Evolutionary conservation across 1,140 invertebrate genomes (phyloP).

Genomic region (Neuroterus valhalla): DNA sequence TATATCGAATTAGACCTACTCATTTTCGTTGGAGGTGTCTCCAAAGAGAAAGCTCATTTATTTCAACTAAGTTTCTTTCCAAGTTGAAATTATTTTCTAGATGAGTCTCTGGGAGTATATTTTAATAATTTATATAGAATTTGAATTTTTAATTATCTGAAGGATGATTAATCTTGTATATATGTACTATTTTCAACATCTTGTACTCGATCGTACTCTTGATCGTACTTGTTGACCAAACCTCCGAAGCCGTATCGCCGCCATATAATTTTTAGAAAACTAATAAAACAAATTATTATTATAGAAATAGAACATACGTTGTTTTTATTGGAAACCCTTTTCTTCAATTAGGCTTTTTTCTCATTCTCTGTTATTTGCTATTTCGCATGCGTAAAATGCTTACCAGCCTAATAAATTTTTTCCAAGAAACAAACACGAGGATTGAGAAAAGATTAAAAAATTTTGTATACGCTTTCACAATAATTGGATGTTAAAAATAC

Average conservation of each 20-base stretch:
- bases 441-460: too few relatives aligned
- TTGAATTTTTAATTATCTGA: too few relatives aligned
- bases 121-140: neutral
- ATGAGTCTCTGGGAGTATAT: too few relatives aligned
- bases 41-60: neutral
- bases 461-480: too few relatives aligned
- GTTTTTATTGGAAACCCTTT: neutral
- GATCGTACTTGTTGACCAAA: constrained; percentile 26
- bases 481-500: too few relatives aligned
- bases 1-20: too few relatives aligned
- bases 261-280: constrained; percentile 63
- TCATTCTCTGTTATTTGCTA: neutral
- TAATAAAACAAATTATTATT: constrained; percentile 63
- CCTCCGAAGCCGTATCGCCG: constrained; percentile 53
- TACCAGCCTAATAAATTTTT: too few relatives aligned
- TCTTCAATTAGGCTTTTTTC: neutral
- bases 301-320: constrained; percentile 42
- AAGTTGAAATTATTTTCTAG: neutral
- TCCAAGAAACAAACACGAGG: too few relatives aligned
- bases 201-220: constrained; percentile 13
- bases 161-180: constrained; percentile 12
- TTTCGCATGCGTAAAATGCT: too few relatives aligned
- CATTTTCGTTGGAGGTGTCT: too few relatives aligned
- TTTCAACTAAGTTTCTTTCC: neutral
- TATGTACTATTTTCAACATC: constrained; percentile 28